Conservation (phyloP, 2,797 vertebrate genomes). For the Falco cherrug region DNA sequence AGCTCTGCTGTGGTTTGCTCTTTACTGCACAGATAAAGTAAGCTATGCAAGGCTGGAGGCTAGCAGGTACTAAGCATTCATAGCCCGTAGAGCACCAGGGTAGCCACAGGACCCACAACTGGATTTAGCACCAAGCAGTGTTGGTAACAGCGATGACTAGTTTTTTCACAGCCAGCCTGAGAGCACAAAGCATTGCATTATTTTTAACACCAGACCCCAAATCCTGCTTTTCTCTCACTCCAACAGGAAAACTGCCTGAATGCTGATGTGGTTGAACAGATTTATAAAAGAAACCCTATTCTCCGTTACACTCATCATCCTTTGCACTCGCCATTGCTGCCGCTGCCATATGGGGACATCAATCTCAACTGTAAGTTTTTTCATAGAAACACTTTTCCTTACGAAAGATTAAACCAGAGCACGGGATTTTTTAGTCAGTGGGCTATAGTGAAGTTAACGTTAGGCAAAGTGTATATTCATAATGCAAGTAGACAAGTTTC, state of each 20-base stretch:
- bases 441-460: background rate
- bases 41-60: background rate
- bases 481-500: background rate
- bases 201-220: background rate
- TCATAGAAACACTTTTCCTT: background rate
- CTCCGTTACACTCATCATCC: slow-evolving; percentile 94
- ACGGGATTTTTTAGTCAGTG: background rate
- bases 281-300: slow-evolving; percentile 97
- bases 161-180: background rate
- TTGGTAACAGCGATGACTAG: background rate
- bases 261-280: slow-evolving; percentile 93
- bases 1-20: background rate
- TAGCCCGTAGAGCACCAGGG: background rate
- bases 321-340: slow-evolving; percentile 90
- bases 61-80: background rate
- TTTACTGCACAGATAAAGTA: background rate
- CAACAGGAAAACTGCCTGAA: slow-evolving; percentile 94
- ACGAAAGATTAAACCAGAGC: background rate
- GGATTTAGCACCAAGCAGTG: background rate
- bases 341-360: slow-evolving; percentile 94
- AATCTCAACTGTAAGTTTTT: slow-evolving; percentile 84
- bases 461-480: background rate
- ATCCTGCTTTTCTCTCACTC: background rate
- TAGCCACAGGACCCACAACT: background rate
- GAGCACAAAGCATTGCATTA: background rate